These are phyloP conservation scores for Cryptotermes secundus DNA, from an alignment of 1,140 invertebrate species.

Conservation along the genomic window DNA sequence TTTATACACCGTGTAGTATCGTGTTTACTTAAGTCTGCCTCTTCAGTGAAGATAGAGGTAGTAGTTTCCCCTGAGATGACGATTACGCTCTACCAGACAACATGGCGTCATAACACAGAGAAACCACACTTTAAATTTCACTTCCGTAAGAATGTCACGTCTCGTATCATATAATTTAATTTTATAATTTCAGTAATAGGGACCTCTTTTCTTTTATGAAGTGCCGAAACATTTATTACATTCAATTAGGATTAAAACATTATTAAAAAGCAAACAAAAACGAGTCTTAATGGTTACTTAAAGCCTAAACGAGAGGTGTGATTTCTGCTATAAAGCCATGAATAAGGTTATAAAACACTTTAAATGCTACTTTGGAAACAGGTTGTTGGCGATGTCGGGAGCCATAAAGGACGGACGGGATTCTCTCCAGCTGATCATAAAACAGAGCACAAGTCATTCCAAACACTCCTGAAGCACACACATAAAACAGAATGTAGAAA, in stretches of 20 bases:
- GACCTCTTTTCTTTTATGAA: background rate
- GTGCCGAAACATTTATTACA: background rate
- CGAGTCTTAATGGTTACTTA: background rate
- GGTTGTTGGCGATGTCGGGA: background rate
- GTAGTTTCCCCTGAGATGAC: no score
- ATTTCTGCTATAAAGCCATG: background rate
- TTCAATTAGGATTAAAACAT: background rate
- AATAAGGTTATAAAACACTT: slow-evolving; percentile 15
- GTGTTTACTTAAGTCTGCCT: no score
- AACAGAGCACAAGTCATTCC: slow-evolving; percentile 1
- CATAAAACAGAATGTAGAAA: background rate
- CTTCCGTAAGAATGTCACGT: no score
- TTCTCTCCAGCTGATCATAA: background rate
- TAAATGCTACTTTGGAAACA: background rate
- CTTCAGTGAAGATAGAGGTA: no score
- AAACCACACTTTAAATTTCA: no score
- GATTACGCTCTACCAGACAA: no score
- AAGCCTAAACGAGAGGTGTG: background rate
- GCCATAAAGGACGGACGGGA: background rate
- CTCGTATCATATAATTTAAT: no score
- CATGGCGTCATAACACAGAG: no score
- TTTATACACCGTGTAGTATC: no score
- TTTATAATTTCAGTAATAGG: no score
- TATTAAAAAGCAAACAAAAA: background rate
- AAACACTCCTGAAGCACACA: background rate